Conservation (phyloP, 1,140 invertebrate species). For the Hetaerina americana region DNA sequence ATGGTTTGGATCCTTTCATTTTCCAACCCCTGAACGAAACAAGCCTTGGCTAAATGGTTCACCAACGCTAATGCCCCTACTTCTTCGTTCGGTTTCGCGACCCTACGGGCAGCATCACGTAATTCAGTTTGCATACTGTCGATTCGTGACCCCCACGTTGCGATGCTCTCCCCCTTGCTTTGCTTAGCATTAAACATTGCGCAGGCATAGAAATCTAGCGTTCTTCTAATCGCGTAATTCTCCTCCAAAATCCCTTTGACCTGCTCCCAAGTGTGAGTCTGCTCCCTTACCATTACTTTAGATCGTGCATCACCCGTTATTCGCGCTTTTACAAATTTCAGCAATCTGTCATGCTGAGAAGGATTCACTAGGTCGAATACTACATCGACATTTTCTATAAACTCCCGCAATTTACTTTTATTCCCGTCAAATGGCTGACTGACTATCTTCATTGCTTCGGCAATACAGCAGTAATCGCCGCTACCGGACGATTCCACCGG, state of each 20-base stretch:
- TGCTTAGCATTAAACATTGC: background rate
- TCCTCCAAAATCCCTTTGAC: background rate
- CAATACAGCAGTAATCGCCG: background rate
- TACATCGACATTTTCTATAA: background rate
- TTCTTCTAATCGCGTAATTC: background rate
- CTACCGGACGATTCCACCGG: too few relatives aligned
- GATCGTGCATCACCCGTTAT: background rate
- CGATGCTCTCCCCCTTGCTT: background rate
- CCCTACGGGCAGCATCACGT: background rate
- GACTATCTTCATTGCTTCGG: background rate
- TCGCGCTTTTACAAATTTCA: background rate
- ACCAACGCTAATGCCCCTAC: background rate
- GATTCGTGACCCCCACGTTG: background rate
- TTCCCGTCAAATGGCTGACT: background rate
- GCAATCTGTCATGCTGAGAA: background rate
- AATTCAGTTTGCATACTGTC: background rate
- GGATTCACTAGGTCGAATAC: background rate
- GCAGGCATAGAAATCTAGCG: slow-evolving; percentile 1
- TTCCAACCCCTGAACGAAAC: background rate
- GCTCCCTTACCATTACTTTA: background rate
- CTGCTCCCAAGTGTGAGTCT: too few relatives aligned
- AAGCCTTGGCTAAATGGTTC: background rate
- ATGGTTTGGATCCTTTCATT: background rate
- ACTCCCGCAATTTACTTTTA: background rate
- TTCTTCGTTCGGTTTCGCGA: background rate